Evolutionary conservation across 2,113 vertebrate species (phyloP), one percentile per base, ranked within the genome.

Genomic region (Okapia johnstoni): DNA sequence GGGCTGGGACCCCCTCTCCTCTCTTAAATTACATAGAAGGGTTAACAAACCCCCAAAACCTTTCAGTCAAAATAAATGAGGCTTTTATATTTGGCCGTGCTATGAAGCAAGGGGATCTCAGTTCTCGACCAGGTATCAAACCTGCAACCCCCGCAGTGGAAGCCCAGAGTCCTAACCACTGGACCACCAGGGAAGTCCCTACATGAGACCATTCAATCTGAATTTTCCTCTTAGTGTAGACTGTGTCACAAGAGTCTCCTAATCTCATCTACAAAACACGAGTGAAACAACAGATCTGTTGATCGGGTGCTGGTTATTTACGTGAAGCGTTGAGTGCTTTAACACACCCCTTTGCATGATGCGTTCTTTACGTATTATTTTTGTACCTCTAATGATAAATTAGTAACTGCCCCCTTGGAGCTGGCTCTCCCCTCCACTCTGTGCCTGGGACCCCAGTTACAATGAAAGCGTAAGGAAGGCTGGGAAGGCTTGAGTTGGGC

Each of bases 251-350:
- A 55, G 14, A 66, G 60, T 77, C 80, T 92, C 23, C 54, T 70
- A 26, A 33, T 70, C 48, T 88, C 36, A 77, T 11, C 57, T 12
- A 58, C 33, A 52, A 57, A 50, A 87, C 52, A 46, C 7, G 26
- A 48, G 10, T 88, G 14, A 48, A 55, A 14, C 30, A 33, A 9
- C 43, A 40, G 4, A 58, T n/a, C 17, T 11, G 77, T 4, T 66
- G 16, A 54, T 0, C 11, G 40, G 12, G 21, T 8, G 46, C 5
- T 21, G 12, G 33, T 55, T 70, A 63, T 0, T 36, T 1, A 40
- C 3, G 2, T 46, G 70, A 97, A 13, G 5, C 3, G 57, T 2
- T 13, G 6, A 92, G 73, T 12, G 61, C n/a, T 80, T 43, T 57
- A 28, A 92, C 26, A 79, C 21, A 86, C 28, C 46, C 36, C 43